Evolutionary conservation across 2,888 invertebrate genomes (phyloP).

Genomic region (Linnaemya tessellans): DNA sequence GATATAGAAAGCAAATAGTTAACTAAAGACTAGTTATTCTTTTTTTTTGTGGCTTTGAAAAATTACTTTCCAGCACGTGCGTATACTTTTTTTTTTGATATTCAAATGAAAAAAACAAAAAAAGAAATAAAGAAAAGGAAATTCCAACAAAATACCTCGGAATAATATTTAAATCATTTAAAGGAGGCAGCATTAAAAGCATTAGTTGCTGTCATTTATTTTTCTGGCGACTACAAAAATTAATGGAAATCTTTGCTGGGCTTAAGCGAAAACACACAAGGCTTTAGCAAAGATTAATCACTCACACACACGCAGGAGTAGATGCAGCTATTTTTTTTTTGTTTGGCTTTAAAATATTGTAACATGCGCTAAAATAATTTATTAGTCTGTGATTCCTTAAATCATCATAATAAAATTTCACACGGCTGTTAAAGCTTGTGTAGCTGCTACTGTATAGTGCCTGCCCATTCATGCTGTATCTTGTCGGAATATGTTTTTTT

Average conservation of each 20-base stretch:
- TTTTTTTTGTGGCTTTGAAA: conserved; percentile 20
- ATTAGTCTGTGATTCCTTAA: neutral
- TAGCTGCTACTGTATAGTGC: neutral
- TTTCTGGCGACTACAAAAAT: neutral
- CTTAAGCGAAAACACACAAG: neutral
- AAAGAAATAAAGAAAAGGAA: neutral
- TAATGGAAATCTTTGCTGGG: neutral
- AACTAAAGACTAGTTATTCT: conserved; percentile 18
- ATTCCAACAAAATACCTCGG: neutral
- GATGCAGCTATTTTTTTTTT: neutral
- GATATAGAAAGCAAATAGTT: conserved; percentile 31
- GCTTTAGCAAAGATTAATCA: neutral
- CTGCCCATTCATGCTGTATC: too few species aligned
- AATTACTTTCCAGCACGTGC: neutral
- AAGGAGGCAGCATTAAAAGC: conserved; percentile 4
- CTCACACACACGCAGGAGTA: neutral
- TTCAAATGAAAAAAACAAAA: neutral
- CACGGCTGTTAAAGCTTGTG: neutral
- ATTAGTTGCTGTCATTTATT: neutral
- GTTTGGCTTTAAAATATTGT: too few species aligned
- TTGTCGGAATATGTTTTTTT: too few species aligned
- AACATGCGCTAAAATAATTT: neutral
- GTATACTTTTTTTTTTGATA: neutral
- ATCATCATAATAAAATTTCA: neutral
- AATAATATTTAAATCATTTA: conserved; percentile 41